Percentiles rank a stretch among this genome's conserved stretches.
Conservation (phyloP, 2,888 invertebrate genomes). For the Liodrosophila aerea region DNA sequence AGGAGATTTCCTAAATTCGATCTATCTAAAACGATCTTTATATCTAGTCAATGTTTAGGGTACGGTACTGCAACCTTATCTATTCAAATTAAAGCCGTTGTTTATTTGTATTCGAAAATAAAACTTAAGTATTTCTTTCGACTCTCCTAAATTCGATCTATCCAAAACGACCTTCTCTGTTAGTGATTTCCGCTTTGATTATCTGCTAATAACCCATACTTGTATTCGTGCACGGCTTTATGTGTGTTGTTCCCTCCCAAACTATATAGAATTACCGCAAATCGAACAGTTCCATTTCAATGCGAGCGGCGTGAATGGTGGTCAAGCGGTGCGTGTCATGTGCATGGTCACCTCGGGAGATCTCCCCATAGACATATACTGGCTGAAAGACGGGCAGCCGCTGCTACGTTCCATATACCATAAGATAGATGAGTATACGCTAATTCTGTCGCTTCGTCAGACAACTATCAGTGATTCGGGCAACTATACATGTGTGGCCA, state of each 20-base stretch:
- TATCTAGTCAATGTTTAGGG: too few species aligned
- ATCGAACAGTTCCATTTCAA: slow-evolving; percentile 84
- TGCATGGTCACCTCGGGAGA: slow-evolving; percentile 91
- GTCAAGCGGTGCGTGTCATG: slow-evolving; percentile 83
- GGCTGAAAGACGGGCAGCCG: slow-evolving; percentile 83
- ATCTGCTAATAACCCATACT: slow-evolving; percentile 3
- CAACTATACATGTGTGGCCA: slow-evolving; percentile 85
- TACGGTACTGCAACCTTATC: too few species aligned
- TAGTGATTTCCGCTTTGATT: too few species aligned
- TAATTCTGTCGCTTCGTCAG: slow-evolving; percentile 83
- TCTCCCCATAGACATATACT: slow-evolving; percentile 89
- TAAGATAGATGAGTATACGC: slow-evolving; percentile 83
- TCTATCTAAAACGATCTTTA: too few species aligned
- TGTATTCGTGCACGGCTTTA: slow-evolving; percentile 60
- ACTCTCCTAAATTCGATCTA: too few species aligned
- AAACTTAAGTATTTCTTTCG: too few species aligned
- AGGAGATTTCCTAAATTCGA: too few species aligned
- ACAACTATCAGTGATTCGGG: slow-evolving; percentile 83
- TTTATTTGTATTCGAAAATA: too few species aligned
- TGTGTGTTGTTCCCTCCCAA: slow-evolving; percentile 40
- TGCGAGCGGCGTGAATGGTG: slow-evolving; percentile 83
- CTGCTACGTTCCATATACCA: slow-evolving; percentile 80
- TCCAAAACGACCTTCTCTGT: too few species aligned
- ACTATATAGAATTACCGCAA: slow-evolving; percentile 83
- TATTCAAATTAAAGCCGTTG: too few species aligned